Base-by-base conservation (phyloP, 2,888 invertebrate species). In the Entomobrya proxima region DNA sequence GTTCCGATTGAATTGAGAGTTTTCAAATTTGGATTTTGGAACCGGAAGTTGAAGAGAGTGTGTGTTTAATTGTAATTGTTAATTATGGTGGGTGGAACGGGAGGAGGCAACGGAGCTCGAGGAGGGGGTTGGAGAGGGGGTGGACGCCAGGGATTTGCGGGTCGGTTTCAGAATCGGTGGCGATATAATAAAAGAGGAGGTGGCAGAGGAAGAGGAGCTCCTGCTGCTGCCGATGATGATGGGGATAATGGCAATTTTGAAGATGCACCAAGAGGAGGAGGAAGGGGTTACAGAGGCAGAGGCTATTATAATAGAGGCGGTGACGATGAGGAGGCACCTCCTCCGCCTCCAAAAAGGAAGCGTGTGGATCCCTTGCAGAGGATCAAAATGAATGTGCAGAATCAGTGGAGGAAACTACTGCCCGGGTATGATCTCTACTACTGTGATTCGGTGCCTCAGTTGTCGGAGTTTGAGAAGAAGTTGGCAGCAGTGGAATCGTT, bases 371-470 rank as follows among this genome's bases (percentile, higher is more conserved):
- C 40, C 6, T 4, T 69, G 27, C 77, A 77, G 44, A 69, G 21
- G 0, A 85, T 87, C 13, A 80, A 76, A 24, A 32, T 35, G 21
- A 40, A 35, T 27, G 52, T 87, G 5, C 30, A 27, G 15, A 64
- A 50, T 5, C 87, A 85, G n/a, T 88, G 82, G 87, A 77, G 74
- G 18, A 75, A 61, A 13, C 44, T 72, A 35, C 86, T 87, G 13
- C 88, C 90, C 0, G 90, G 89, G 2, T 90, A 85, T 75, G 32
- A 58, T 9, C 47, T 89, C 0, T 90, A 90, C 61, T 89, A 86
- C 74, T n/a, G 61, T 24, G 81, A 85, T 47, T 21, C 30, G 0
- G 52, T 76, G 21, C 88, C 89, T 0, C 69, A 78, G 24, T 44
- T 89, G 18, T 50, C 85, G 11, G 86, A 88, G 7, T 37, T 84